Evolutionary conservation across 2,888 invertebrate genomes (phyloP).

Genomic region (Pollenia griseotomentosa): DNA sequence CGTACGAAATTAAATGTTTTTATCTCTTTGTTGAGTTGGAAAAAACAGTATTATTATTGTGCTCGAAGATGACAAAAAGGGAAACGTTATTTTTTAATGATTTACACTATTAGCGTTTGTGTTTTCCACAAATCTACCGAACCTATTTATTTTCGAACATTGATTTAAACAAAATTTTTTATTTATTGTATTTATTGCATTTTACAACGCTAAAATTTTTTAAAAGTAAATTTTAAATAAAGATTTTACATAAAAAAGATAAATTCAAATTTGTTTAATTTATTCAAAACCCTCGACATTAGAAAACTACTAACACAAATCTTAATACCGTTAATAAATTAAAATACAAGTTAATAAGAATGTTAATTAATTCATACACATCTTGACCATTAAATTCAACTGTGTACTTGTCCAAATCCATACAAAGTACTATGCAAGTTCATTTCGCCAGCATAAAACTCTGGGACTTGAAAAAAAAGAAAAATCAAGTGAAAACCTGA

Average conservation of each 20-base stretch:
- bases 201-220: background rate
- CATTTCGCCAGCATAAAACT: background rate
- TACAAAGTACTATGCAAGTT: constrained; percentile 13
- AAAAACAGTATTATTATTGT: no score
- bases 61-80: no score
- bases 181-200: background rate
- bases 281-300: background rate
- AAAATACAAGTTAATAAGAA: constrained; percentile 27
- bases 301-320: background rate
- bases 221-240: background rate
- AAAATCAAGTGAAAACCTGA: constrained; percentile 40
- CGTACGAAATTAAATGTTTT: no score
- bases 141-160: no score
- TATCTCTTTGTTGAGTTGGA: no score
- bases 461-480: background rate
- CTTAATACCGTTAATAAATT: constrained; percentile 53
- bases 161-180: no score
- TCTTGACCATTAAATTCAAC: constrained; percentile 40
- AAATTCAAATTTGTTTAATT: background rate
- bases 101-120: no score
- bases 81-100: no score
- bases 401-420: constrained; percentile 28
- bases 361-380: constrained; percentile 42
- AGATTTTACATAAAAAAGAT: background rate
- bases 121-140: no score